Evolutionary conservation across 2,888 invertebrate species (phyloP), one percentile per base, ranked within the genome.

Genomic region (Flexamia atlantica): DNA sequence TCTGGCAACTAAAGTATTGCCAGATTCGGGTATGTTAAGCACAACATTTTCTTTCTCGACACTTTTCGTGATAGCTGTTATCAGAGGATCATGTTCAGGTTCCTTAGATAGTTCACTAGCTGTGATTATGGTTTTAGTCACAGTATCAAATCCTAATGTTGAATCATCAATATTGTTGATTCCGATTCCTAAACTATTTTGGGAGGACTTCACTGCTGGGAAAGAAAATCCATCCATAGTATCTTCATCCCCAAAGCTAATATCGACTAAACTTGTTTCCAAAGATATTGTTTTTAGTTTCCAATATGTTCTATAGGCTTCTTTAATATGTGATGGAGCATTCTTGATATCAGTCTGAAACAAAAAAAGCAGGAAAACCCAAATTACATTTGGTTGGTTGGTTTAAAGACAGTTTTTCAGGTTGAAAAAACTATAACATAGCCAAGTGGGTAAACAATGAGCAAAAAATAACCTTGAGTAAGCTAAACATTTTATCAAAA

Each of bases 281-380:
- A 97, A 90, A 28, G 94, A 94, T 30, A 92, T 92, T 50, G 95
- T 95, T 90, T 97, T 97, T 9, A 96, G 89, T 87, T 95, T 93
- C 90, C 95, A 97, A 89, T 97, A 97, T 90, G 94, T 94, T 90
- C 95, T 95, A 88, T 97, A 97, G 0, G 97, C 95, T 89, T 95
- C 93, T 88, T 94, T 93, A 83, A 97, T 95, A 85, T 93, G 93
- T 32, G 91, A 89, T 60, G 94, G 93, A 17, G 97, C 97, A 90
- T 94, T 94, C 87, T 94, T 94, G 85, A 97, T 96, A 89, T 97
- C 97, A 89, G 94, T 93, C 94, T 95, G 88, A 81, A 90, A 90
- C 85, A 86, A 85, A 85, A 84, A n/a, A n/a, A n/a, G n/a, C n/a
- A n/a, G n/a, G n/a, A n/a, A n/a, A n/a, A n/a, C n/a, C n/a, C n/a